Conservation (phyloP, 64 coral and sea anemone species). For the Pocillopora damicornis region DNA sequence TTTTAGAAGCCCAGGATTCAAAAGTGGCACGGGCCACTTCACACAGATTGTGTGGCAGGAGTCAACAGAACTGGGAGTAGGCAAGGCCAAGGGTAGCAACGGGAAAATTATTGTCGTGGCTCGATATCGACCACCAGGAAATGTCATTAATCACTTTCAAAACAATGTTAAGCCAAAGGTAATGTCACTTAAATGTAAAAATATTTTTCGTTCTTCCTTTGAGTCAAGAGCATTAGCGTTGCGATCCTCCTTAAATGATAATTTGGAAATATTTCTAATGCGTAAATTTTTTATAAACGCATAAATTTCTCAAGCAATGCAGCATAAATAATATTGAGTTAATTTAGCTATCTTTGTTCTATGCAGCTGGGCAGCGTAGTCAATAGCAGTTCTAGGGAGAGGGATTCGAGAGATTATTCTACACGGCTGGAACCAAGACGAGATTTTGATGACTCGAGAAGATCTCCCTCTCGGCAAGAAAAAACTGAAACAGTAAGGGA, state of each 20-base stretch:
- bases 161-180: conserved; percentile 58
- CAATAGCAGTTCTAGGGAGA: neutral
- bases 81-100: conserved; percentile 26
- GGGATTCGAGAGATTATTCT: neutral
- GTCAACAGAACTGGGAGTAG: conserved; percentile 44
- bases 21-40: conserved; percentile 58
- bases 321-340: neutral
- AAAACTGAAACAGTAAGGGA: conserved; percentile 38
- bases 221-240: too few relatives aligned
- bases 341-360: neutral
- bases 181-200: neutral
- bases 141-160: conserved; percentile 47
- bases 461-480: neutral
- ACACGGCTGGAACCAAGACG: conserved; percentile 3
- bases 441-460: neutral
- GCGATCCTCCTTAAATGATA: too few relatives aligned
- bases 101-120: conserved; percentile 53
- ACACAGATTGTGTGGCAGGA: conserved; percentile 69
- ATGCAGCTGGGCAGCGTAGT: neutral
- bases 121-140: conserved; percentile 52
- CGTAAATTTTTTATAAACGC: too few relatives aligned
- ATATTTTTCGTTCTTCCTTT: too few relatives aligned
- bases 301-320: too few relatives aligned
- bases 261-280: too few relatives aligned
- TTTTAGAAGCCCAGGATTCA: conserved; percentile 60